Conservation (phyloP, 2,113 vertebrate species). For the Antechinus stuartii region DNA sequence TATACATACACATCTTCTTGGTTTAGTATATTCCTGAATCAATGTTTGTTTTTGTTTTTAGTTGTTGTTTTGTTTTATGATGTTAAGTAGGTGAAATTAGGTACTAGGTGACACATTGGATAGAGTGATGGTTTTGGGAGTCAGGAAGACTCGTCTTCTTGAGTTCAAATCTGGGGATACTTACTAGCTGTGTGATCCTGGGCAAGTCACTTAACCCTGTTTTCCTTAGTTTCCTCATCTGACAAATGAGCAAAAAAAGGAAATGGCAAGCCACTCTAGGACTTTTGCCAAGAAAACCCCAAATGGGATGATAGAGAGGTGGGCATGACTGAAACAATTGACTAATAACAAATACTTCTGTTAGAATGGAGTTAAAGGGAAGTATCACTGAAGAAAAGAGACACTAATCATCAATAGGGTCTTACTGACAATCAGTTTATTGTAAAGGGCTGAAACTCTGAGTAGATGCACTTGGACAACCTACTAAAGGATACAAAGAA, state of each 20-base stretch:
- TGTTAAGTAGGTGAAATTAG: conserved; percentile 47
- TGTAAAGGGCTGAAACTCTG: no score
- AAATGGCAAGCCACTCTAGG: neutral
- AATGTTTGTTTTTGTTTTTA: neutral
- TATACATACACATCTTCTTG: conserved; percentile 38
- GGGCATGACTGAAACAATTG: neutral
- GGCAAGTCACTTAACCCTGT: neutral
- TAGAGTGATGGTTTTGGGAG: neutral
- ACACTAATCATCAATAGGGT: conserved; percentile 16
- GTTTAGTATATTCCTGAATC: conserved; percentile 43
- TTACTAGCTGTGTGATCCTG: neutral
- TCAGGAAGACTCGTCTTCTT: neutral
- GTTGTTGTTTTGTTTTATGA: conserved; percentile 56
- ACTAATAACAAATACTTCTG: neutral
- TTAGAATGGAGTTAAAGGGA: neutral
- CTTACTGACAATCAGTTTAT: conserved; percentile 59
- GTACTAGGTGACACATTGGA: neutral
- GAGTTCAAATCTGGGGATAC: neutral
- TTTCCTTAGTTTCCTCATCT: neutral
- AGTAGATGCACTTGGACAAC: no score
- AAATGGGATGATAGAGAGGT: neutral
- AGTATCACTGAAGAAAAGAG: conserved; percentile 23
- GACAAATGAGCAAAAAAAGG: neutral
- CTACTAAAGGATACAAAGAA: neutral
- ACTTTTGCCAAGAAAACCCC: neutral